Conservation (phyloP, 2,797 vertebrate species). For the Threskiornis aethiopicus region DNA sequence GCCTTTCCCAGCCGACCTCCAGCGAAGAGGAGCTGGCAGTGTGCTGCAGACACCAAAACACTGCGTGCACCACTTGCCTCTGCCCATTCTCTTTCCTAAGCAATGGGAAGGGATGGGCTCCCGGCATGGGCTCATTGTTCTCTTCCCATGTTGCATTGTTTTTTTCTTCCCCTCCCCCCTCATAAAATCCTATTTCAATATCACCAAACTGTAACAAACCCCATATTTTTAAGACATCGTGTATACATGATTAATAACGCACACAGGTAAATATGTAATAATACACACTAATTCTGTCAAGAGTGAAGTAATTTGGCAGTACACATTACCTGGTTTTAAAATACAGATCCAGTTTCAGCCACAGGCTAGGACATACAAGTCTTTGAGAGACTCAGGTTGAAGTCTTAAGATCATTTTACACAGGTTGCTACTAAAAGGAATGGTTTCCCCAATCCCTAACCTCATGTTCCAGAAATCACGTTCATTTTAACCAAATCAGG, state of each 20-base stretch:
- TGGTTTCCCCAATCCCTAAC: neutral
- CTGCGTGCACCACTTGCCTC: slow-evolving; percentile 29
- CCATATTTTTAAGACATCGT: neutral
- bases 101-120: neutral
- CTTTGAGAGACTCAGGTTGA: neutral
- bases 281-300: neutral
- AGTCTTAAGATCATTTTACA: neutral
- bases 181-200: neutral
- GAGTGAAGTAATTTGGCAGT: neutral
- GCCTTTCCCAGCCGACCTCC: slow-evolving; percentile 21
- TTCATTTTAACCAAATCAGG: neutral
- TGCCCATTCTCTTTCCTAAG: neutral
- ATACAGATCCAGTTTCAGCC: neutral
- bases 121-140: neutral
- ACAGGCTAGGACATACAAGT: neutral
- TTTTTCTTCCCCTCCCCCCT: neutral
- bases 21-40: slow-evolving; percentile 2
- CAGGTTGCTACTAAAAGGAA: neutral
- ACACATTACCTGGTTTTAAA: neutral
- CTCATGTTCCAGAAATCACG: neutral
- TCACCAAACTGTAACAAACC: neutral
- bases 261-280: neutral
- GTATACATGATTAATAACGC: neutral
- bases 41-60: slow-evolving; percentile 34
- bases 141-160: neutral